These are phyloP conservation scores for Hyposmocoma kahamanoa DNA, from an alignment of 1,140 invertebrate genomes.

Conservation along the genomic window DNA sequence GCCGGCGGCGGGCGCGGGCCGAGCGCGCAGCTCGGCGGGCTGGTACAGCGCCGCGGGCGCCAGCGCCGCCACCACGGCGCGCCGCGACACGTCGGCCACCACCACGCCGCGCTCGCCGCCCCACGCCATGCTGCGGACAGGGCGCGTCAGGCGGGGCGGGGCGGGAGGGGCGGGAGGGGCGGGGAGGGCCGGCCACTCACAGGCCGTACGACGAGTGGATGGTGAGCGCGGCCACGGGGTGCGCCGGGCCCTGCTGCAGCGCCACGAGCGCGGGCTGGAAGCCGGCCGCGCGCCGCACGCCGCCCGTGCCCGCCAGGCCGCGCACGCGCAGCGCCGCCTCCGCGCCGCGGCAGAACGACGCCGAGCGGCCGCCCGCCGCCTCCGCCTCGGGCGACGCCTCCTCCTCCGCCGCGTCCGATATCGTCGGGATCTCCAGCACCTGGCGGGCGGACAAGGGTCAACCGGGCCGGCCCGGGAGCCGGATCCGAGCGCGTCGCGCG, in stretches of 20 bases:
- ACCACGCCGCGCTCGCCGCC: slow-evolving; percentile 96
- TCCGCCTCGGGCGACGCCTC: slow-evolving; percentile 79
- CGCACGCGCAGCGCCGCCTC: slow-evolving; percentile 68
- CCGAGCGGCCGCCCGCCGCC: slow-evolving; percentile 78
- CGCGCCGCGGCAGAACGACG: slow-evolving; percentile 73
- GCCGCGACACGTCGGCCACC: slow-evolving; percentile 95
- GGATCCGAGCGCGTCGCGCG: no score
- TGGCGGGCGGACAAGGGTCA: slow-evolving; percentile 38
- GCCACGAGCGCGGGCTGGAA: slow-evolving; percentile 97
- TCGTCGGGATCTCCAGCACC: slow-evolving; percentile 91
- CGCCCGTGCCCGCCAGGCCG: slow-evolving; percentile 45
- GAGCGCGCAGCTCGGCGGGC: slow-evolving; percentile 84
- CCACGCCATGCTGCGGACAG: slow-evolving; percentile 96
- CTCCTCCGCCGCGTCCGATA: slow-evolving; percentile 88
- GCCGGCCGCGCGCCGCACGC: slow-evolving; percentile 80
- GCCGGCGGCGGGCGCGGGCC: slow-evolving; percentile 38
- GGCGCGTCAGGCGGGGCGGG: slow-evolving; percentile 97
- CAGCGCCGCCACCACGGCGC: slow-evolving; percentile 90
- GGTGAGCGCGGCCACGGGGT: slow-evolving; percentile 83
- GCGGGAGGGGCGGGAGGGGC: slow-evolving; percentile 82
- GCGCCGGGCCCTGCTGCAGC: slow-evolving; percentile 73
- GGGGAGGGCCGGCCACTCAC: slow-evolving; percentile 83
- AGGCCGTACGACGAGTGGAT: slow-evolving; percentile 97
- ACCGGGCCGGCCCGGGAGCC: neutral
- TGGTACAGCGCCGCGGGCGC: slow-evolving; percentile 92